Evolutionary conservation across 2,113 vertebrate genomes (phyloP).

Genomic region (Azemiops feae): DNA sequence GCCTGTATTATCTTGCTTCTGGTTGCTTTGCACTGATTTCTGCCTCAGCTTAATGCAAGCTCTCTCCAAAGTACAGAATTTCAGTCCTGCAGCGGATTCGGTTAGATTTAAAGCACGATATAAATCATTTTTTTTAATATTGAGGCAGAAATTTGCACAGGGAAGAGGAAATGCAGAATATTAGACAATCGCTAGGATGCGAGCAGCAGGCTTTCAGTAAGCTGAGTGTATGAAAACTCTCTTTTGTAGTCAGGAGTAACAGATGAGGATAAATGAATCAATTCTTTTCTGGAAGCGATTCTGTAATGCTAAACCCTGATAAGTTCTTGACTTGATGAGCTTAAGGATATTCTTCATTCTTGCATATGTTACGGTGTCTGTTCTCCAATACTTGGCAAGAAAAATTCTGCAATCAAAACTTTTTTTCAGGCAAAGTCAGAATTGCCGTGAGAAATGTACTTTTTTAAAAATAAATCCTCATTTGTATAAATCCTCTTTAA

Average conservation of each 20-base stretch:
- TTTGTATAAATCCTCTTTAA: slow-evolving; percentile 35
- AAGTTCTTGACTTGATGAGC: not conserved
- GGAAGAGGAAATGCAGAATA: not conserved
- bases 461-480: not conserved
- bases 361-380: not conserved
- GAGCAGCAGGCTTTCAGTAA: not conserved
- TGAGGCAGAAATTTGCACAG: not conserved
- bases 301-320: not conserved
- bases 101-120: not conserved
- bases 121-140: not conserved
- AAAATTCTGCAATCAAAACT: not conserved
- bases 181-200: not conserved
- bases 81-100: too few species aligned
- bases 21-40: too few species aligned
- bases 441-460: not conserved
- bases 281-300: not conserved
- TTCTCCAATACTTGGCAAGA: not conserved
- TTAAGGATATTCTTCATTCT: not conserved
- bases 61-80: too few species aligned
- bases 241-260: not conserved
- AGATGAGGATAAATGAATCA: not conserved
- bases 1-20: too few species aligned
- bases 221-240: not conserved
- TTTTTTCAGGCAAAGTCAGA: not conserved
- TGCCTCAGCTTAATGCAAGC: too few species aligned